Conservation (phyloP, 2,888 invertebrate species). For the Muscina levida region DNA sequence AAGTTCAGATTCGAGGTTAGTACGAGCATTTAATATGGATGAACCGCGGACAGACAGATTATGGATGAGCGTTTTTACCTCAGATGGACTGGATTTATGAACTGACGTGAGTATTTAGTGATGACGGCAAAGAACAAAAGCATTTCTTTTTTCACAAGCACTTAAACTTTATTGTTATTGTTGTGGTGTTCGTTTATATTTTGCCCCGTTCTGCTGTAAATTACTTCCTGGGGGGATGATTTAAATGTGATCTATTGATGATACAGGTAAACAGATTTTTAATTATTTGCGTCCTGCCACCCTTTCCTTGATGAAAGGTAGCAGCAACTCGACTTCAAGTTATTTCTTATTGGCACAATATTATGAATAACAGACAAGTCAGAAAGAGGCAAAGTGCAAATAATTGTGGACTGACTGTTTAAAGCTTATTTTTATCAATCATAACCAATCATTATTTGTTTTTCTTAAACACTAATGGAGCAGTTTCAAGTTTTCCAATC, state of each 20-base stretch:
- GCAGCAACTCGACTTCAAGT: too few relatives aligned
- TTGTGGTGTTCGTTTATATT: slow-evolving; percentile 21
- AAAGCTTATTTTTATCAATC: too few relatives aligned
- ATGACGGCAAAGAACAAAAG: slow-evolving; percentile 78
- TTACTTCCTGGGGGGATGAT: slow-evolving; percentile 6
- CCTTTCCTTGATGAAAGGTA: too few relatives aligned
- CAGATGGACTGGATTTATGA: slow-evolving; percentile 73
- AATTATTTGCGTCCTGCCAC: too few relatives aligned
- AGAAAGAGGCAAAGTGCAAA: too few relatives aligned
- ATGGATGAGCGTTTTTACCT: slow-evolving; percentile 40
- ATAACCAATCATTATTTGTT: too few relatives aligned
- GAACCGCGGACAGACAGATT: slow-evolving; percentile 41
- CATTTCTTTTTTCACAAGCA: slow-evolving; percentile 59
- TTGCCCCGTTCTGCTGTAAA: neutral
- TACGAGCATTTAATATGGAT: slow-evolving; percentile 55
- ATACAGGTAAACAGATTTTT: neutral
- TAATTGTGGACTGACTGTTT: too few relatives aligned
- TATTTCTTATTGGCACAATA: too few relatives aligned
- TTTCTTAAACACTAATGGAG: too few relatives aligned
- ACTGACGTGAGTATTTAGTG: slow-evolving; percentile 79
- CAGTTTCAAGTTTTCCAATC: too few relatives aligned
- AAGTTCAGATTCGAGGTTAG: slow-evolving; percentile 66
- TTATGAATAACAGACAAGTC: too few relatives aligned
- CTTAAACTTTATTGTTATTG: slow-evolving; percentile 38
- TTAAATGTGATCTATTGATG: neutral